A percentile compares a stretch with the other conserved stretches of the same genome.
phyloP scores from a whole-genome alignment of 2,113 vertebrate species.

The Pycnonotus jocosus region DNA sequence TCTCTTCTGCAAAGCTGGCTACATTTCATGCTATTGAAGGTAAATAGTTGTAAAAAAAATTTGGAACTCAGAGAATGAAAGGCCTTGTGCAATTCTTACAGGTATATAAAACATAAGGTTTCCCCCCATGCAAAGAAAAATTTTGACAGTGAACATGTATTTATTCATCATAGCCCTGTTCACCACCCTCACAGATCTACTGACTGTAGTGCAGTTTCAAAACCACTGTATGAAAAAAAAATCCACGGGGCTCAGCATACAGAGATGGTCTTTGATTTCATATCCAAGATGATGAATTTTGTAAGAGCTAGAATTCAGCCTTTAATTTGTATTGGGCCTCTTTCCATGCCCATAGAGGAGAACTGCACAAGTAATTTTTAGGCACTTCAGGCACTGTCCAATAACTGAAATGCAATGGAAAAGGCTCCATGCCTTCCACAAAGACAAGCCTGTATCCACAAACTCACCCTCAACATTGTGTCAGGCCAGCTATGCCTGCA shows the following conservation, averaged over 20 bases:
- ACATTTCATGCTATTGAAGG: not conserved
- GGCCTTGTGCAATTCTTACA: not conserved
- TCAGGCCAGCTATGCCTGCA: not conserved
- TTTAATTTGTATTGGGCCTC: not conserved
- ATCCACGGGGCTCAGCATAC: not conserved
- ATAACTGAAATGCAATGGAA: not conserved
- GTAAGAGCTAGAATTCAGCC: conserved; percentile 2
- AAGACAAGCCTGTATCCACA: not conserved
- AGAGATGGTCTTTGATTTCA: not conserved
- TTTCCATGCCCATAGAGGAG: not conserved
- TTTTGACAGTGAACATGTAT: not conserved
- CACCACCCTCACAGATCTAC: not conserved
- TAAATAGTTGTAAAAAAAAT: not conserved
- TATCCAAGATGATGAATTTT: not conserved
- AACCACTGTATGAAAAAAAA: not conserved
- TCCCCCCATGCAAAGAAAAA: not conserved
- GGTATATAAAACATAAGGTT: not conserved
- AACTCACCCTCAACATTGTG: not conserved
- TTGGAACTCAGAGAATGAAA: not conserved
- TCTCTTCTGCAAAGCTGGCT: not conserved
- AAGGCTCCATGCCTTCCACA: not conserved
- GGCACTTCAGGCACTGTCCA: not conserved
- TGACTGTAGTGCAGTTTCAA: not conserved
- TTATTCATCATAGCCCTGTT: not conserved
- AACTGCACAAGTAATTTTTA: not conserved